Evolutionary conservation across 2,113 vertebrate species (phyloP).

Genomic region (Caretta caretta): DNA sequence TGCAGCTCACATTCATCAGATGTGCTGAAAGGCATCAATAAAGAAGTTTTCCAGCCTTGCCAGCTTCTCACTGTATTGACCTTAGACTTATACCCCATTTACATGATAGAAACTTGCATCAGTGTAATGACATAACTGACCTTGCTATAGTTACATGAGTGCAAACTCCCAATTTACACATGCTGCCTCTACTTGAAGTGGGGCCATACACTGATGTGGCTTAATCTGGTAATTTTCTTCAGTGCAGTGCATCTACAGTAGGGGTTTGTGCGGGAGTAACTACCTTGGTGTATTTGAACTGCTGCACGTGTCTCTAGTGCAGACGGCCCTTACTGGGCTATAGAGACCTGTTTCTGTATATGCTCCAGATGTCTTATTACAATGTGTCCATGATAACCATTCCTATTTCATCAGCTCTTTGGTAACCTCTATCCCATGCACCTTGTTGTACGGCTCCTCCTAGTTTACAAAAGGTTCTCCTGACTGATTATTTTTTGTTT

Average conservation of each 20-base stretch:
- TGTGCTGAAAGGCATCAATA: background rate
- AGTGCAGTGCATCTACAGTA: background rate
- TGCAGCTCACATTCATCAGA: rapidly evolving
- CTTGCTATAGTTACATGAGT: background rate
- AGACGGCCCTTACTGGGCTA: background rate
- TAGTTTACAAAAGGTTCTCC: background rate
- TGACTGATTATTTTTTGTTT: background rate
- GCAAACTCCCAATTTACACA: too few relatives aligned
- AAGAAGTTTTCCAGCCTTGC: background rate
- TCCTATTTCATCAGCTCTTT: background rate
- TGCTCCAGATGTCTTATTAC: background rate
- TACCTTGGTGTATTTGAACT: background rate
- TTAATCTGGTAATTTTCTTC: background rate
- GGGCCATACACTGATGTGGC: background rate
- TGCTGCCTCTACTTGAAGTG: background rate
- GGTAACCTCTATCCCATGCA: background rate
- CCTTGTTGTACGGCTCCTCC: background rate
- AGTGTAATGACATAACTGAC: rapidly evolving
- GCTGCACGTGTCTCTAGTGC: rapidly evolving
- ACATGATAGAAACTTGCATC: background rate
- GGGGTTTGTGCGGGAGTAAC: background rate
- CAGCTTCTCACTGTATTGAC: rapidly evolving
- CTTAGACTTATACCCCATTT: background rate
- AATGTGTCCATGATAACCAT: background rate
- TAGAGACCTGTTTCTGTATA: background rate